phyloP scores from a whole-genome alignment of 2,113 vertebrate species.

The Notechis scutatus region DNA sequence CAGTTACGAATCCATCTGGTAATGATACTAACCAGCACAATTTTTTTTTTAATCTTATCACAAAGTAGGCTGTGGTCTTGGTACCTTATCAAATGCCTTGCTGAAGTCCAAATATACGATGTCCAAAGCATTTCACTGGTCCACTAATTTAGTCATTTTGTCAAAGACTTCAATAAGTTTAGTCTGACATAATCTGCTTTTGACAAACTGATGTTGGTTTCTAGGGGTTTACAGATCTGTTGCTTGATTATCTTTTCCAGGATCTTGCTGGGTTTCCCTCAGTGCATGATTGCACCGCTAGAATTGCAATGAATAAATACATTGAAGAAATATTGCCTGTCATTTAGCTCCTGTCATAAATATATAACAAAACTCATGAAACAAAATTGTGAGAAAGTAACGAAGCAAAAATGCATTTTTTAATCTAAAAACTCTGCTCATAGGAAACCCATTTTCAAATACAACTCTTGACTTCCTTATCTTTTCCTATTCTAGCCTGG shows the following conservation, averaged over 20 bases:
- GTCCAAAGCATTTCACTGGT: background rate
- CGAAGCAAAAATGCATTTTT: constrained; percentile 5
- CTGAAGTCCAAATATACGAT: no score
- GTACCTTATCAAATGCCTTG: no score
- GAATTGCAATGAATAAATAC: background rate
- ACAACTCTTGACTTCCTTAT: background rate
- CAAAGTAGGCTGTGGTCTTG: background rate
- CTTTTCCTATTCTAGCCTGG: constrained; percentile 4
- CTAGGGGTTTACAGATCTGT: background rate
- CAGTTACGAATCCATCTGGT: background rate
- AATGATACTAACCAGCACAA: background rate
- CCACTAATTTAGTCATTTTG: background rate
- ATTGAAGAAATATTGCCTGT: constrained; percentile 9
- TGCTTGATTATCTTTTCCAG: background rate
- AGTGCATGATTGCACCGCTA: background rate
- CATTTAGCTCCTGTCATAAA: background rate
- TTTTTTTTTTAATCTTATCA: background rate
- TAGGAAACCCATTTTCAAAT: background rate
- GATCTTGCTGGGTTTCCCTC: background rate
- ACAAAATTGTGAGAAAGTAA: constrained; percentile 13
- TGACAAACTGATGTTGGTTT: background rate
- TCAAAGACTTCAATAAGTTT: background rate
- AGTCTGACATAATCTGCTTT: background rate
- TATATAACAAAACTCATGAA: background rate
- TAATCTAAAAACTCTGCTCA: background rate